A percentile compares a stretch with the other conserved stretches of the same genome.
These are phyloP conservation scores for Hycleus cichorii DNA, from an alignment of 1,140 invertebrate genomes.

Conservation along the genomic window DNA sequence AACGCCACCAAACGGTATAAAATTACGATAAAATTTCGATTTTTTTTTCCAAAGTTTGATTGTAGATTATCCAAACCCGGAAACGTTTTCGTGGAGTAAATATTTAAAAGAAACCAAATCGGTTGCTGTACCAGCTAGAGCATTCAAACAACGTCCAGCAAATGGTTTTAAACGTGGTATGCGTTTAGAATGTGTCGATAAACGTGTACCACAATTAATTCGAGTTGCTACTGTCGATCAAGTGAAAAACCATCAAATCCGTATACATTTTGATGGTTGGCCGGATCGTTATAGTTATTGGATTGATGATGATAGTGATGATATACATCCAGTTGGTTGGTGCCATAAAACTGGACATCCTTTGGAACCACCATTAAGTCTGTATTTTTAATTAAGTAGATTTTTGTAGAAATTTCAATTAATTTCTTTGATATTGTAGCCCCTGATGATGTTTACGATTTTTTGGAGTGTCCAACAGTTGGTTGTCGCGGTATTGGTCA, in stretches of 20 bases:
- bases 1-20: slow-evolving; percentile 75
- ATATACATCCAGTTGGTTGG: slow-evolving; percentile 90
- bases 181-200: slow-evolving; percentile 88
- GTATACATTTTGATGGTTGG: slow-evolving; percentile 90
- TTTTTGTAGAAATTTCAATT: not conserved
- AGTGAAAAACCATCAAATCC: slow-evolving; percentile 67
- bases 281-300: slow-evolving; percentile 77
- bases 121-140: slow-evolving; percentile 67
- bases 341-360: slow-evolving; percentile 80
- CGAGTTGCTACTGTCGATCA: slow-evolving; percentile 78
- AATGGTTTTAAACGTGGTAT: slow-evolving; percentile 80
- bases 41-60: not conserved
- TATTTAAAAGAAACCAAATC: slow-evolving; percentile 75
- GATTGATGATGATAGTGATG: slow-evolving; percentile 83
- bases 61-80: slow-evolving; percentile 61
- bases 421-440: slow-evolving; percentile 37
- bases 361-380: slow-evolving; percentile 72
- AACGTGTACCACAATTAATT: slow-evolving; percentile 71
- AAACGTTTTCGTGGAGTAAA: slow-evolving; percentile 75
- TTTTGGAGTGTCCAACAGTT: slow-evolving; percentile 60
- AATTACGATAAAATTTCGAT: slow-evolving; percentile 28
- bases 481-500: slow-evolving; percentile 78
- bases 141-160: slow-evolving; percentile 72
- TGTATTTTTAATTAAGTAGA: slow-evolving; percentile 30
- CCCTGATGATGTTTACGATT: slow-evolving; percentile 52